Evolutionary conservation across 2,797 vertebrate species (phyloP), one percentile per base, ranked within the genome.

Genomic region (Lagorchestes hirsutus): DNA sequence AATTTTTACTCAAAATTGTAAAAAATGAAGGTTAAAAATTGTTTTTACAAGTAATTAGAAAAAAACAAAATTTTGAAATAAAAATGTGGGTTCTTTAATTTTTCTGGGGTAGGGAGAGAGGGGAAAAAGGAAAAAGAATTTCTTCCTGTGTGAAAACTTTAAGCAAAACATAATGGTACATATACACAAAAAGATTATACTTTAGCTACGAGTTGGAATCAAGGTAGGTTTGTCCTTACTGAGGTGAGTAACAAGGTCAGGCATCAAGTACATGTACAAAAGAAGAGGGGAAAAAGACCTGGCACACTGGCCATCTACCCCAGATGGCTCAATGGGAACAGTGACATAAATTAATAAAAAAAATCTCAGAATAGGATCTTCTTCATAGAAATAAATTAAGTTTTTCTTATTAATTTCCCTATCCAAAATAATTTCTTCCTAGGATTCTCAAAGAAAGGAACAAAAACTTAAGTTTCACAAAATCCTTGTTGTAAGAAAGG

Each of bases 311-410:
- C 40, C 46, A 46, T 27, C 74, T 74, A 67, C 34, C 59, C 14
- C 62, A n/a, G 5, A 11, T 46, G 9, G 74, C 22, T 46, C 22
- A 46, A 82, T 27, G 40, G 34, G 1, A 82, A 82, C 22, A 46
- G 74, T 82, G 27, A 27, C 74, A 46, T 10, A 82, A 24, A 82
- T 82, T n/a, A 27, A 91, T 11, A 28, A 52, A 52, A 2, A n/a
- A 93, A 93, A 93, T 4, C 52, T 46, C 91, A 67, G 59, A 94
- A 56, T 31, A 28, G 50, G 22, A 24, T 13, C 40, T 93, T 82
- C 52, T 82, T 91, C 74, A 92, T 6, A 94, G 92, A 93, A 95
- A 92, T 46, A 46, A 82, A 82, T 82, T 82, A 93, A 94, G 22
- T n/a, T 9, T 8, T 54, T 54, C 57, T 29, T 50, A 55, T 91